Evolutionary conservation across 2,888 invertebrate species (phyloP), one percentile per base, ranked within the genome.

Genomic region (Lepidochitona cinerea): DNA sequence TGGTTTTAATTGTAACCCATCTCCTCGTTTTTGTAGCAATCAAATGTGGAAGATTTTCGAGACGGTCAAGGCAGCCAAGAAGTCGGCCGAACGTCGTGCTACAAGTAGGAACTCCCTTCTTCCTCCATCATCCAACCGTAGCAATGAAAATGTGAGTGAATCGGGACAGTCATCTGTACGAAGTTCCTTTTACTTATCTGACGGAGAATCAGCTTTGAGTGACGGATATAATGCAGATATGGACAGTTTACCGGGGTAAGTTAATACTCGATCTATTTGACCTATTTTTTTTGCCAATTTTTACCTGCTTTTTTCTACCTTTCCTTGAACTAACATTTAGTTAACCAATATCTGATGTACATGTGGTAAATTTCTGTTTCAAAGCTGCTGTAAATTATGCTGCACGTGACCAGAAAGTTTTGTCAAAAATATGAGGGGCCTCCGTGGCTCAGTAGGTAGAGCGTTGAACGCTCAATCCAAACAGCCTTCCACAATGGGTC

Each of bases 31-130:
- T 3, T 26, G 4, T 32, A 59, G 59, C 14, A 29, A 14, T 12
- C 59, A 59, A 84, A 96, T 95, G 92, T 95, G 95, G 89, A 95
- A 95, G 90, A 95, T 96, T 74, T 97, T 97, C 91, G 97, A 97
- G 87, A 97, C 97, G 0, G 97, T 97, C 1, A 82, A 82, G 70
- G 87, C 85, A 35, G 86, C 83, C 0, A 83, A 81, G 76, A 83
- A 80, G 70, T 80, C 80, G 12, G 73, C 70, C 26, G 68, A 67
- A 64, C 54, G 59, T n/a, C 23, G 29, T 36, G 66, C 66, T 1
- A 66, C 66, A 12, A 37, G 37, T 37, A 18, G 66, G 4, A 37
- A 66, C n/a, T 66, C 37, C 37, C 35, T 66, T 4, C 32, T 37
- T 33, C 67, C 74, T 52, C 73, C 75, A 9, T 72, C 74, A 53